A percentile compares a stretch with the other conserved stretches of the same genome.
phyloP scores from a whole-genome alignment of 1,140 invertebrate genomes.

The Nephila pilipes region DNA sequence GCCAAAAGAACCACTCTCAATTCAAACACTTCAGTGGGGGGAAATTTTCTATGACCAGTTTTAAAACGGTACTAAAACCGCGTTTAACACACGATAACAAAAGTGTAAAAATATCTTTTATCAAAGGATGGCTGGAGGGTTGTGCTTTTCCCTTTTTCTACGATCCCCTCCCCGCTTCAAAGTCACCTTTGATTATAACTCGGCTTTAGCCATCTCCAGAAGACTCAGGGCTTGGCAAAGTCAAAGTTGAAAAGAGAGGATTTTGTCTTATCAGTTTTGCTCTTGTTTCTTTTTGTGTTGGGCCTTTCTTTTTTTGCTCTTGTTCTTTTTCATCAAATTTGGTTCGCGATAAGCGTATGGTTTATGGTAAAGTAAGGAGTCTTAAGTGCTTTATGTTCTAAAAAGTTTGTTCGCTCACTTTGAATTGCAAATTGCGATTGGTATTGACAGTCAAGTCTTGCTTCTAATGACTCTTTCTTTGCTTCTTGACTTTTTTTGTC shows the following conservation, averaged over 20 bases:
- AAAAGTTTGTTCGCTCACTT: constrained; percentile 37
- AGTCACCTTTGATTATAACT: constrained; percentile 30
- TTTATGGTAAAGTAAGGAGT: constrained; percentile 23
- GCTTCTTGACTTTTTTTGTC: background rate
- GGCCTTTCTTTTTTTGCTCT: background rate
- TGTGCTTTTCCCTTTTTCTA: background rate
- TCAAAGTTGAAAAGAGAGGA: constrained; percentile 50
- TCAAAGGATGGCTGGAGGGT: constrained; percentile 21
- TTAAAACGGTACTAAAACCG: constrained; percentile 55
- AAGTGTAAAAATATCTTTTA: constrained; percentile 57
- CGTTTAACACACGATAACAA: constrained; percentile 36
- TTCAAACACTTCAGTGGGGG: constrained; percentile 8
- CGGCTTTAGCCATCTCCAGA: background rate
- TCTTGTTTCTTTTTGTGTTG: background rate
- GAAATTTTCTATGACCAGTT: constrained; percentile 54
- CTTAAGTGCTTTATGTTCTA: constrained; percentile 49
- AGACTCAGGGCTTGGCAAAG: background rate
- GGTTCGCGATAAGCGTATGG: constrained; percentile 21
- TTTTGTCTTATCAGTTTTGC: constrained; percentile 53
- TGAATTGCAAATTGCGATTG: constrained; percentile 55
- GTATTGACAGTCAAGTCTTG: constrained; percentile 21
- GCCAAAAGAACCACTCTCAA: constrained; percentile 8
- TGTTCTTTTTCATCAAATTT: background rate
- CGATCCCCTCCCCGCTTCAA: background rate
- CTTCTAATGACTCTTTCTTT: constrained; percentile 14